These are phyloP conservation scores for Crotophaga sulcirostris DNA, from an alignment of 2,113 vertebrate genomes.

Conservation along the genomic window DNA sequence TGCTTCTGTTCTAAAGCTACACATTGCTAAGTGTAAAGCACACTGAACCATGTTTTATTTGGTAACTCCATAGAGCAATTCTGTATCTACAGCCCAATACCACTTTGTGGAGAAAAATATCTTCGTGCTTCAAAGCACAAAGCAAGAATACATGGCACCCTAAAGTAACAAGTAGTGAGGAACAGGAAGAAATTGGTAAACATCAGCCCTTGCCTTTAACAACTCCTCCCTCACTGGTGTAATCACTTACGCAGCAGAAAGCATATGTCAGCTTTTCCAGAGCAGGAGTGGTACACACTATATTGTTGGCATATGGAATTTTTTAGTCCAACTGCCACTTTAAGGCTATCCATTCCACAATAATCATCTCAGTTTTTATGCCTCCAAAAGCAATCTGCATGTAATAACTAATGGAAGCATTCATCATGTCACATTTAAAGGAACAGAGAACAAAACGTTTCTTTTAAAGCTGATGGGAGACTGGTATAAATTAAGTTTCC, in stretches of 20 bases:
- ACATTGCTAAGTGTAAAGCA: neutral
- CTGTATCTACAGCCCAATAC: neutral
- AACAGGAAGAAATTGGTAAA: neutral
- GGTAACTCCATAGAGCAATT: neutral
- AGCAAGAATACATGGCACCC: neutral
- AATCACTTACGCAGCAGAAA: neutral
- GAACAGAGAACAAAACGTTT: neutral
- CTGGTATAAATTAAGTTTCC: conserved; percentile 4
- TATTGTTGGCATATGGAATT: neutral
- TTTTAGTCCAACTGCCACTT: neutral
- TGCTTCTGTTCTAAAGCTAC: neutral
- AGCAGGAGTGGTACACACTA: neutral
- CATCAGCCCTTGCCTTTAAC: neutral
- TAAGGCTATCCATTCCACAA: neutral
- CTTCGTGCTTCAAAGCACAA: neutral
- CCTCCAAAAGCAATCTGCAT: neutral
- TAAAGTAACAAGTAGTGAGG: neutral
- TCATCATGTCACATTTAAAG: neutral
- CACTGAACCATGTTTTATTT: neutral
- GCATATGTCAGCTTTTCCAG: neutral
- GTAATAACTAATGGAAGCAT: neutral
- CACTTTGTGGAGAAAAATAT: neutral
- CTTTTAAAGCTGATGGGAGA: neutral
- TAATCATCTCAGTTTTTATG: neutral
- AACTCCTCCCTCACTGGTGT: neutral